Evolutionary conservation across 2,113 vertebrate species (phyloP).

Genomic region (Tupaia chinensis): DNA sequence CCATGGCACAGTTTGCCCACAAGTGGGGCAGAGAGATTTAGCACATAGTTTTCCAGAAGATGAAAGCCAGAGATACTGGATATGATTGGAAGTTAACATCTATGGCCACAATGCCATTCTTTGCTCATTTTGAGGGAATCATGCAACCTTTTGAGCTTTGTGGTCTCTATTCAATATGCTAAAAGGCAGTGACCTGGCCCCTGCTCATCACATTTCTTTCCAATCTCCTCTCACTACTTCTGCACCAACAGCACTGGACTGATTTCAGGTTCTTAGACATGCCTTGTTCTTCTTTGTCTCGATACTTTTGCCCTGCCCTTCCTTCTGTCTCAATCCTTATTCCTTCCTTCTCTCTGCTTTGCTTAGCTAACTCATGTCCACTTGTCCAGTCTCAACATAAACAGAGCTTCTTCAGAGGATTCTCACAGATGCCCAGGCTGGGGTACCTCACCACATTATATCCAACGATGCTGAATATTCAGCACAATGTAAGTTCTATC

Average conservation of each 20-base stretch:
- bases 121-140: not conserved
- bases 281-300: not conserved
- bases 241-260: not conserved
- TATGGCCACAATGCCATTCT: not conserved
- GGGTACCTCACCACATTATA: not conserved
- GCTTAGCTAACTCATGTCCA: not conserved
- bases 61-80: not conserved
- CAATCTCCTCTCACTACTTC: not conserved
- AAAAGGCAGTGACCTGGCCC: not conserved
- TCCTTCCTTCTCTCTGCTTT: not conserved
- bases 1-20: not conserved
- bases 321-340: not conserved
- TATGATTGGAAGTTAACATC: not conserved
- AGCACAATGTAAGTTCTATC: not conserved
- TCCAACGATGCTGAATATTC: not conserved
- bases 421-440: not conserved
- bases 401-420: not conserved
- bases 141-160: not conserved
- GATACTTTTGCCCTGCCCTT: not conserved
- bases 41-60: not conserved
- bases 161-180: not conserved
- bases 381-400: conserved; percentile 5
- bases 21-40: not conserved
- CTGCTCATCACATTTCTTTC: not conserved
- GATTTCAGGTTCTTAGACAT: not conserved